Conservation (phyloP, 92 coral and sea anemone genomes). For the Paragorgia papillata region DNA sequence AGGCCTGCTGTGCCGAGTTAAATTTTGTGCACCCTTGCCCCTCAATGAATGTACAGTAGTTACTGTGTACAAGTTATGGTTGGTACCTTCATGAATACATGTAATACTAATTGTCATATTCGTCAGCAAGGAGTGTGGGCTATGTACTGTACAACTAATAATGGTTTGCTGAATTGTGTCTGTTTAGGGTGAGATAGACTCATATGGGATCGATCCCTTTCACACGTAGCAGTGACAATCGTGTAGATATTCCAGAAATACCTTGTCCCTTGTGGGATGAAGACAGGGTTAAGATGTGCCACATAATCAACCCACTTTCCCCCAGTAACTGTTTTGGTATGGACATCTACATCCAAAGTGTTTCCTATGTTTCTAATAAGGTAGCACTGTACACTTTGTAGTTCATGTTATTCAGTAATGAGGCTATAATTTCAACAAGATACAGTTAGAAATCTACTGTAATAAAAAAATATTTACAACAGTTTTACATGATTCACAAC, state of each 20-base stretch:
- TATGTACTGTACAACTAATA: not conserved
- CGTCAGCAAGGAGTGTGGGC: too few species aligned
- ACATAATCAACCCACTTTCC: slow-evolving; percentile 30
- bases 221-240: slow-evolving; percentile 23
- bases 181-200: slow-evolving; percentile 34
- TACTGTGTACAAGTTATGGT: too few species aligned
- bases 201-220: slow-evolving; percentile 36
- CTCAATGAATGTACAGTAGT: not conserved
- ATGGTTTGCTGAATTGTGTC: not conserved
- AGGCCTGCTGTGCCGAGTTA: too few species aligned
- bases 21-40: not conserved
- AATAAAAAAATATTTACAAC: too few species aligned
- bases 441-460: too few species aligned
- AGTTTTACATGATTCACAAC: too few species aligned
- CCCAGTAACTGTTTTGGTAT: slow-evolving; percentile 23
- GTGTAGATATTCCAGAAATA: slow-evolving; percentile 42
- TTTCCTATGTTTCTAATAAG: too few species aligned
- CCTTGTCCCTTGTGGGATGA: slow-evolving; percentile 33
- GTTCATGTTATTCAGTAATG: too few species aligned
- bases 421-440: too few species aligned
- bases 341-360: slow-evolving; percentile 13
- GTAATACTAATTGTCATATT: too few species aligned
- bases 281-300: slow-evolving; percentile 23
- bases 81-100: too few species aligned
- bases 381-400: too few species aligned